Percentiles rank a stretch among this genome's conserved stretches.
Evolutionary conservation across 2,888 invertebrate genomes (phyloP).

Genomic region (Hydropsyche betteni): DNA sequence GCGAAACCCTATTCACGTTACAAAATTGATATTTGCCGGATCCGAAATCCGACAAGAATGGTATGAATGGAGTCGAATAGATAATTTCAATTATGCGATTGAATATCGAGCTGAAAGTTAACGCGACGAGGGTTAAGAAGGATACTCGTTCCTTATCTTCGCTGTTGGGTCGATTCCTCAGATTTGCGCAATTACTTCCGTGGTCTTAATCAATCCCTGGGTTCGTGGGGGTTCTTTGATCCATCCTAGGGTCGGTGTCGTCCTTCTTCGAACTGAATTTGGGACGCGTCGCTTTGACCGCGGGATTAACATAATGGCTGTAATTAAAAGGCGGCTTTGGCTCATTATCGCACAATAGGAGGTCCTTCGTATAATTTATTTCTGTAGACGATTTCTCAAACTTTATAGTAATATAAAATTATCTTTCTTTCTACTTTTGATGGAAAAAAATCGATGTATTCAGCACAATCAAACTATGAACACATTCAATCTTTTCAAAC

Average conservation of each 20-base stretch:
- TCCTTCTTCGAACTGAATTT: slow-evolving; percentile 1
- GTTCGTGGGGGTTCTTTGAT: slow-evolving; percentile 24
- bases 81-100: too few relatives aligned
- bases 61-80: too few relatives aligned
- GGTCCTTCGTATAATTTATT: not conserved
- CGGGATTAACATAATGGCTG: slow-evolving; percentile 48
- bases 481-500: too few relatives aligned
- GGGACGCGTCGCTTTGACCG: slow-evolving; percentile 39
- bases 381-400: too few relatives aligned
- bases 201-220: slow-evolving; percentile 46
- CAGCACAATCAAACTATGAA: too few relatives aligned
- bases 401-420: too few relatives aligned
- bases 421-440: too few relatives aligned
- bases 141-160: not conserved
- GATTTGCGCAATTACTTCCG: slow-evolving; percentile 47
- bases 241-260: not conserved
- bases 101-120: too few relatives aligned
- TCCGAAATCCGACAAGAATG: too few relatives aligned
- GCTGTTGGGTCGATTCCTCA: slow-evolving; percentile 1
- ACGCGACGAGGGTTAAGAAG: not conserved
- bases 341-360: slow-evolving; percentile 43
- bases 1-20: too few relatives aligned
- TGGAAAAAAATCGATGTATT: too few relatives aligned
- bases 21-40: too few relatives aligned
- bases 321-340: slow-evolving; percentile 47